Evolutionary conservation across 2,888 invertebrate genomes (phyloP).

Genomic region (Coleophora deauratella): DNA sequence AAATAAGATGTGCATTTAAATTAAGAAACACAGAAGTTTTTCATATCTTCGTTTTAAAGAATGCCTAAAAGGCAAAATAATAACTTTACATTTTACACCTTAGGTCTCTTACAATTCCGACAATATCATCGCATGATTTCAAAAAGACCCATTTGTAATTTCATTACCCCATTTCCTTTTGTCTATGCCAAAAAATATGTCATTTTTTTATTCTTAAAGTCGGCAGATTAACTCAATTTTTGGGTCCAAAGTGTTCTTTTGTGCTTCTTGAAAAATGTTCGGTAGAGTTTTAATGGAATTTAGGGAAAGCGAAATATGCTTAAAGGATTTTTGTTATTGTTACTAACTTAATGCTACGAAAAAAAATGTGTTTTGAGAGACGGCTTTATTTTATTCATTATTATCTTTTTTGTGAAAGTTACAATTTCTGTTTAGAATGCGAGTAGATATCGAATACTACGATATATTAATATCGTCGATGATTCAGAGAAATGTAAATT

Average conservation of each 20-base stretch:
- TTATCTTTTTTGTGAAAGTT: too few relatives aligned
- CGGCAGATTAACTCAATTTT: slow-evolving; percentile 52
- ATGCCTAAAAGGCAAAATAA: too few relatives aligned
- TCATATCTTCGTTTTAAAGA: too few relatives aligned
- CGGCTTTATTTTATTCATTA: background rate
- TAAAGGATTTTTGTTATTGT: slow-evolving; percentile 12
- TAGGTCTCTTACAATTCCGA: too few relatives aligned
- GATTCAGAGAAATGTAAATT: too few relatives aligned
- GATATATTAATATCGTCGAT: too few relatives aligned
- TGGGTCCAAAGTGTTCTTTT: slow-evolving; percentile 37
- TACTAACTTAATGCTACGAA: slow-evolving; percentile 12
- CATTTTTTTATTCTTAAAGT: slow-evolving; percentile 37
- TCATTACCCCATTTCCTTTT: slow-evolving; percentile 35
- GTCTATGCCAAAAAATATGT: slow-evolving; percentile 32
- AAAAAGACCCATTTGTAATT: slow-evolving; percentile 29
- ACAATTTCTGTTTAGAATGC: too few relatives aligned
- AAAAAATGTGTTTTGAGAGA: background rate
- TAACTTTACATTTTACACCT: background rate
- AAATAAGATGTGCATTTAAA: too few relatives aligned
- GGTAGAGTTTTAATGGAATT: slow-evolving; percentile 42
- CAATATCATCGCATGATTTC: background rate
- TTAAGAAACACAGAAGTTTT: background rate
- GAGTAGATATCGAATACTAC: too few relatives aligned
- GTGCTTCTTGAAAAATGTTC: slow-evolving; percentile 20
- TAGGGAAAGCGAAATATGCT: slow-evolving; percentile 26